Conservation (phyloP, 2,888 invertebrate genomes). For the Phrixothrix hirtus region DNA sequence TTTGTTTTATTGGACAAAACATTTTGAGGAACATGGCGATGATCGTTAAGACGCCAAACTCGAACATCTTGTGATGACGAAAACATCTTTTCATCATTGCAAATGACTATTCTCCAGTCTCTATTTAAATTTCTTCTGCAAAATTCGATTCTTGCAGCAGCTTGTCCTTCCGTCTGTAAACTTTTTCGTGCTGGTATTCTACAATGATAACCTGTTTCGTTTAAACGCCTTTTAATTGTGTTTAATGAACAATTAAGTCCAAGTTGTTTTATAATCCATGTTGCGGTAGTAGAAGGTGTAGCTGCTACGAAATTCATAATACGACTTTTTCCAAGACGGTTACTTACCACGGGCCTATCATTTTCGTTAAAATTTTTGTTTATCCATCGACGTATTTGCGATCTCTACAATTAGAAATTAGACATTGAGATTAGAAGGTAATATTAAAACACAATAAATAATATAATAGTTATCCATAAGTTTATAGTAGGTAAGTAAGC, state of each 20-base stretch:
- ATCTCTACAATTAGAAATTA: no score
- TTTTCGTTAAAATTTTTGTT: no score
- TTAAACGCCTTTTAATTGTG: not conserved
- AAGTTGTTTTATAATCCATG: not conserved
- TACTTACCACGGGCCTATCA: no score
- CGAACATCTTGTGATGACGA: not conserved
- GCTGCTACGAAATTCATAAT: no score
- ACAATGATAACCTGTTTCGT: not conserved
- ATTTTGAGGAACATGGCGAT: not conserved
- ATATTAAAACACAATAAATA: no score
- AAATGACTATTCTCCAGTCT: not conserved
- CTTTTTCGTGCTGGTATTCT: not conserved
- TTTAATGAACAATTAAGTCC: not conserved
- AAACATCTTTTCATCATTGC: not conserved
- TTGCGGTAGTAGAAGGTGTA: no score
- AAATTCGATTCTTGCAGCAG: not conserved
- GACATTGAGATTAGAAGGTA: no score
- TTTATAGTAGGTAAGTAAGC: no score
- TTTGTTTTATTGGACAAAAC: not conserved
- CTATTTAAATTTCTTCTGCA: slow-evolving; percentile 3
- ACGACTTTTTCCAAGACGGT: no score
- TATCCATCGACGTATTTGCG: no score
- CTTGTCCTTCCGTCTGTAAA: not conserved
- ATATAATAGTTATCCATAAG: no score
- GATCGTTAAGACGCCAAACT: not conserved